A percentile compares a stretch with the other conserved stretches of the same genome.
These are phyloP conservation scores for Oreochromis tanganicae DNA, from an alignment of 2,113 vertebrate species.

Conservation along the genomic window DNA sequence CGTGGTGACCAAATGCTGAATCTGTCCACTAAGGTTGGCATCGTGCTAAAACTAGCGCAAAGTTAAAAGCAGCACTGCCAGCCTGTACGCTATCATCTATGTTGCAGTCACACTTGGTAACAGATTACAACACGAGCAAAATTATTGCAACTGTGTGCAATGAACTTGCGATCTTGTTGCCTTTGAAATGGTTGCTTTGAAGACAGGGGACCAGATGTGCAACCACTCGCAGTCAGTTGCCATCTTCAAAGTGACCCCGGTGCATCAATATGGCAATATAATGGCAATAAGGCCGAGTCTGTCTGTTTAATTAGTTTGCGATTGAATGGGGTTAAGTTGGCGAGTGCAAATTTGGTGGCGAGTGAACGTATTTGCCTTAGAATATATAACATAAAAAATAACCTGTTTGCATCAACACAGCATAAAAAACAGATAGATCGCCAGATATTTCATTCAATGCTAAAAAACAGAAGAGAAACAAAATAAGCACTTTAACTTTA, in stretches of 20 bases:
- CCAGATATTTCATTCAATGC: not conserved
- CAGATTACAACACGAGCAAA: not conserved
- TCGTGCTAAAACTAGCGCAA: not conserved
- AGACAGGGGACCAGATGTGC: not conserved
- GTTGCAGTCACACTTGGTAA: not conserved
- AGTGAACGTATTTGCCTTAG: not conserved
- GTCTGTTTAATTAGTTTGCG: not conserved
- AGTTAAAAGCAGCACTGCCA: not conserved
- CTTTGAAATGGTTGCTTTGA: not conserved
- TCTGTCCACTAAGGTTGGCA: not conserved
- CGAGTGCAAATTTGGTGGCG: not conserved
- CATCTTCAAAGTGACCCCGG: not conserved
- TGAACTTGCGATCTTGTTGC: not conserved
- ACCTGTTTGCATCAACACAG: not conserved
- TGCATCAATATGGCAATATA: not conserved
- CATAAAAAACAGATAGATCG: not conserved
- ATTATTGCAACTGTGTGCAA: not conserved
- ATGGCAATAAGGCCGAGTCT: not conserved
- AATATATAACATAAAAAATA: not conserved
- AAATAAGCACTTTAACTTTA: not conserved
- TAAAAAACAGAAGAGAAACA: not conserved
- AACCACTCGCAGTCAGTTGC: not conserved
- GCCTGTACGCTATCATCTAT: not conserved
- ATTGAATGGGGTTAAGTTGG: not conserved
- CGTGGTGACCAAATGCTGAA: not conserved